Percentiles rank a stretch among this genome's conserved stretches.
Evolutionary conservation across 2,113 vertebrate species (phyloP).

Genomic region (Steatornis caripensis): DNA sequence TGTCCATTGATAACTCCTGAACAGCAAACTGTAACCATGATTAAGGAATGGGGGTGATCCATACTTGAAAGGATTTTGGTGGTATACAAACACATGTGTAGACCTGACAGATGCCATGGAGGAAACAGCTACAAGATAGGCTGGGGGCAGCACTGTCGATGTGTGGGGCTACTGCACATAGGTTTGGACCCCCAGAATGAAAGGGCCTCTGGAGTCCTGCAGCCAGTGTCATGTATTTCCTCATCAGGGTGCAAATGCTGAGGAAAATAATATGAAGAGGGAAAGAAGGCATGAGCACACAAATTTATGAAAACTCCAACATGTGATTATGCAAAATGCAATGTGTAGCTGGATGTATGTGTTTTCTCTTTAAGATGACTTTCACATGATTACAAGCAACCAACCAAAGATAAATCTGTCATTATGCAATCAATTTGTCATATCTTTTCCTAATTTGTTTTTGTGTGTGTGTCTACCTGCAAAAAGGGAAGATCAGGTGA

Average conservation of each 20-base stretch:
- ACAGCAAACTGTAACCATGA: background rate
- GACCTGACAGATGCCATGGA: background rate
- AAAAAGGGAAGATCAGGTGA: background rate
- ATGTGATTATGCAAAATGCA: background rate
- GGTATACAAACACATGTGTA: background rate
- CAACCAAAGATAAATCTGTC: background rate
- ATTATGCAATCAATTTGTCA: background rate
- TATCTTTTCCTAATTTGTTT: background rate
- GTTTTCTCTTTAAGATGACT: background rate
- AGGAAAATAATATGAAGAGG: background rate
- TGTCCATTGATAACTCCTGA: background rate
- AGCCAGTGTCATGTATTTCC: background rate
- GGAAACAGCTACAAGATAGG: background rate
- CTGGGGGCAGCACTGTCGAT: background rate
- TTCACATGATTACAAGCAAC: background rate
- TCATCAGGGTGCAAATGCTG: background rate
- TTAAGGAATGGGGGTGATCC: background rate
- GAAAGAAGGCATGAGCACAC: background rate
- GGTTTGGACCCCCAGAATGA: background rate
- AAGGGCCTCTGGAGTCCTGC: background rate
- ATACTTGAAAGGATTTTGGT: background rate
- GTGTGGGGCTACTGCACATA: background rate
- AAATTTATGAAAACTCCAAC: background rate
- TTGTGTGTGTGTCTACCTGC: background rate
- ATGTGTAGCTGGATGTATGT: background rate